These are phyloP conservation scores for Aproaerema taeniolella DNA, from an alignment of 2,888 invertebrate genomes.

Conservation along the genomic window DNA sequence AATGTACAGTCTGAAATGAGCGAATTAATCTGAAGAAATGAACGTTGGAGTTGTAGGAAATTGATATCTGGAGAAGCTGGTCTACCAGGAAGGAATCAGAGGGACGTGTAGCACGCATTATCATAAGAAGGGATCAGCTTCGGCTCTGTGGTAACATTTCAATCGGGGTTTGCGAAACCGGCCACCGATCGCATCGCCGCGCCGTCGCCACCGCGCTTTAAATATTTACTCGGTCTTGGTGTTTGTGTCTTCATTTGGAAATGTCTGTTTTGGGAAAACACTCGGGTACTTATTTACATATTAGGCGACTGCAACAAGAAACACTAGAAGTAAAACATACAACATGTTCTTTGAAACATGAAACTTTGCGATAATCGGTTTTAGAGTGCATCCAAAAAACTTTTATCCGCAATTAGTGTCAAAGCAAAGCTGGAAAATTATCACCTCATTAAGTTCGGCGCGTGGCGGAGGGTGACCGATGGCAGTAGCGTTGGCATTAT, in stretches of 20 bases:
- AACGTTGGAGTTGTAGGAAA: constrained; percentile 36
- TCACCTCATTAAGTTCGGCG: constrained; percentile 49
- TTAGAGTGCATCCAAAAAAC: constrained; percentile 21
- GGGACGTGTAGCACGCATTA: constrained; percentile 41
- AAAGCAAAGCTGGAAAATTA: constrained; percentile 38
- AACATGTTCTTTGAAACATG: constrained; percentile 17
- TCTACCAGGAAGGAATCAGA: constrained; percentile 46
- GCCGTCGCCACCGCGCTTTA: too few species aligned
- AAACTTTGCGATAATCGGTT: constrained; percentile 8
- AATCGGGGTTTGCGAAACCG: constrained; percentile 58
- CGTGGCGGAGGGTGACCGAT: constrained; percentile 55
- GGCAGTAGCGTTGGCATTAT: constrained; percentile 34
- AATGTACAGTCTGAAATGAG: constrained; percentile 51
- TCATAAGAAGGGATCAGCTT: constrained; percentile 40
- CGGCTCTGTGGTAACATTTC: constrained; percentile 48
- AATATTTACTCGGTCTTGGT: constrained; percentile 14
- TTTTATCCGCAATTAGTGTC: constrained; percentile 35
- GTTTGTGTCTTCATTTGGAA: constrained; percentile 9
- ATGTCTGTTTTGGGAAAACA: constrained; percentile 5
- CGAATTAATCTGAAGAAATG: constrained; percentile 45
- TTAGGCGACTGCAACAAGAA: background rate
- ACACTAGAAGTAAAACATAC: too few species aligned
- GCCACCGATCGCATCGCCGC: constrained; percentile 43
- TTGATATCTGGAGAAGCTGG: constrained; percentile 36
- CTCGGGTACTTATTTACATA: background rate